Evolutionary conservation across 1,140 invertebrate genomes (phyloP), one percentile per base, ranked within the genome.

Genomic region (Episyrphus balteatus): DNA sequence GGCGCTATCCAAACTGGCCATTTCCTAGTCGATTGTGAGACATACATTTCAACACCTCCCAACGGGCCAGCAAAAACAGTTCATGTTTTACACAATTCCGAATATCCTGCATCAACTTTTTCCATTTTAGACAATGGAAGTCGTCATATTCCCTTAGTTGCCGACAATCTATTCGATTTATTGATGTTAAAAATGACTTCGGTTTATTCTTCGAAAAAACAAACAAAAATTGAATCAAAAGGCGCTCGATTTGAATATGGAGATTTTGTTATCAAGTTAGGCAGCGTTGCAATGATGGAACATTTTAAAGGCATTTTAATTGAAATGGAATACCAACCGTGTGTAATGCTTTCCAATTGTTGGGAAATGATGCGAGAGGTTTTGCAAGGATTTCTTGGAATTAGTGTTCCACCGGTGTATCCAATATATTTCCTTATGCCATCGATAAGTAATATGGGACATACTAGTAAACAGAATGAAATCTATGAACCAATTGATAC

Each of bases 21-120:
- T 55, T 96, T 94, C 70, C 69, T 88, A 39, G 90, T 98, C 0
- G 92, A 98, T 58, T 97, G 93, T 64, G 93, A 98, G 67, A 92
- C 90, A 12, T 96, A 88, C 57, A 82, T 83, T 42, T 90, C 88
- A 18, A 79, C 83, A 48, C 81, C 82, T 11, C 79, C 80, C 55
- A 39, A 57, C 37, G 56, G 60, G 0, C 57, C 79, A 39, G 82
- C 83, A 50, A 81, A 86, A 57, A 85, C 83, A 1, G 81, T 96
- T 1, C 88, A 96, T 69, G 83, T 97, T 12, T 73, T 97, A 1
- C 92, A 96, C 68, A 92, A 96, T 71, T 94, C 88, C 0, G 93
- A 98, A 66, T 88, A 93, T 58, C 93, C 94, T 2, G 89, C 89
- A 1, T 88, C 92, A 0, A 89, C 92, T 11, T 98, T 96, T 71